Evolutionary conservation across 2,113 vertebrate genomes (phyloP).

Genomic region (Megalops atlanticus): DNA sequence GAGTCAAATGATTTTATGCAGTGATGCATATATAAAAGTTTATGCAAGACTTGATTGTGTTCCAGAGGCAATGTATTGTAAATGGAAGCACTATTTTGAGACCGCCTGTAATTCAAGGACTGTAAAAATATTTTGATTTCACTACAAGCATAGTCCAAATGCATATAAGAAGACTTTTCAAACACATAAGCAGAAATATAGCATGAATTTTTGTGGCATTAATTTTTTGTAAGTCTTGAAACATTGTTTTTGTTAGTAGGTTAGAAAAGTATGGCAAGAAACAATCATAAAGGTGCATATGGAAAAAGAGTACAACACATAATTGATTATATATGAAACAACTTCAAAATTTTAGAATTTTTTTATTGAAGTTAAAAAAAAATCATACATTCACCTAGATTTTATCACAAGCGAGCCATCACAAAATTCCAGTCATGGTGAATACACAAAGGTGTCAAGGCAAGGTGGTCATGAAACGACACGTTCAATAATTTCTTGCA

Average conservation of each 20-base stretch:
- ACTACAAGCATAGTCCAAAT: no score
- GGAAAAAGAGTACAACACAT: neutral
- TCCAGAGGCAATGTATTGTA: neutral
- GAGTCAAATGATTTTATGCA: no score
- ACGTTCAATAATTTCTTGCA: neutral
- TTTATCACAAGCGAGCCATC: neutral
- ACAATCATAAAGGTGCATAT: no score
- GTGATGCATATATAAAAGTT: no score
- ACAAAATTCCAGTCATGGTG: neutral
- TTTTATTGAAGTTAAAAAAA: neutral
- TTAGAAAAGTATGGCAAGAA: no score
- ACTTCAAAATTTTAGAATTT: neutral
- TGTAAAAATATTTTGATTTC: no score
- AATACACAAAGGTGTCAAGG: neutral
- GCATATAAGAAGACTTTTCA: no score
- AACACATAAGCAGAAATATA: neutral
- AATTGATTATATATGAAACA: neutral
- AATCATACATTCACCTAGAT: neutral
- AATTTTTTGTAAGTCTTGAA: no score
- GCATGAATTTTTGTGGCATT: neutral
- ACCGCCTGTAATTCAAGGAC: no score
- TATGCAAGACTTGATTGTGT: neutral
- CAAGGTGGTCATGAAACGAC: neutral
- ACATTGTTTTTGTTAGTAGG: no score
- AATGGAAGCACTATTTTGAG: no score